These are phyloP conservation scores for Caenorhabditis imperialis DNA, from an alignment of 2,888 invertebrate genomes.

Conservation along the genomic window DNA sequence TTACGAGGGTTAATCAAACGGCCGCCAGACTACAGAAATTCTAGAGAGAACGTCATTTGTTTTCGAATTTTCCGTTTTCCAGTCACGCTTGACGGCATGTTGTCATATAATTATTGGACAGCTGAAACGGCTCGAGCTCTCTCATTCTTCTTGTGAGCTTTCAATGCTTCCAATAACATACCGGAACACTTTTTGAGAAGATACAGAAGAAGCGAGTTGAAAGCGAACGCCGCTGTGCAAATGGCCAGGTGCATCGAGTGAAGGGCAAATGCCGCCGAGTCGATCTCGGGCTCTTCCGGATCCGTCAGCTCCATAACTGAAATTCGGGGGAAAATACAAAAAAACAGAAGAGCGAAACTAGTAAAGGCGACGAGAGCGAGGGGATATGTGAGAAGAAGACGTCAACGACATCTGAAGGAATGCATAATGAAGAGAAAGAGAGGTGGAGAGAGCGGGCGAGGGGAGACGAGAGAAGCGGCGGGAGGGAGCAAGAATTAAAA, in stretches of 20 bases:
- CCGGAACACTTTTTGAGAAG: slow-evolving; percentile 35
- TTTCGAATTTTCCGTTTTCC: too few relatives aligned
- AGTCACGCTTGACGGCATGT: too few relatives aligned
- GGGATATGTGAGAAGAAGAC: too few relatives aligned
- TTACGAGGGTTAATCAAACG: too few relatives aligned
- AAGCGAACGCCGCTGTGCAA: slow-evolving; percentile 28
- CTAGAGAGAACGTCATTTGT: too few relatives aligned
- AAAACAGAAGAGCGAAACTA: not conserved
- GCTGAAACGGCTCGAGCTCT: too few relatives aligned
- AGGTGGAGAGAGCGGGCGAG: not conserved
- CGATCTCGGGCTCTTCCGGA: slow-evolving; percentile 28
- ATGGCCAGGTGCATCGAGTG: slow-evolving; percentile 46
- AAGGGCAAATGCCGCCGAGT: slow-evolving; percentile 29
- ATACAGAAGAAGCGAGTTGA: slow-evolving; percentile 40
- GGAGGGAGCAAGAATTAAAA: slow-evolving; percentile 21
- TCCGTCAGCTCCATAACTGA: slow-evolving; percentile 32
- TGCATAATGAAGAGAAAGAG: slow-evolving; percentile 36
- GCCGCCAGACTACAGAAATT: too few relatives aligned
- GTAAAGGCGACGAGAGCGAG: not conserved
- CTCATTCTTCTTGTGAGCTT: not conserved
- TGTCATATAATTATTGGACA: too few relatives aligned
- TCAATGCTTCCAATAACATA: too few relatives aligned
- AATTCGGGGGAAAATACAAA: not conserved
- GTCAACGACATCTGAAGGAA: slow-evolving; percentile 40
- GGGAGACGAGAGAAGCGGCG: not conserved